These are phyloP conservation scores for Poeciliopsis occidentalis DNA, from an alignment of 2,113 vertebrate species.

Conservation along the genomic window DNA sequence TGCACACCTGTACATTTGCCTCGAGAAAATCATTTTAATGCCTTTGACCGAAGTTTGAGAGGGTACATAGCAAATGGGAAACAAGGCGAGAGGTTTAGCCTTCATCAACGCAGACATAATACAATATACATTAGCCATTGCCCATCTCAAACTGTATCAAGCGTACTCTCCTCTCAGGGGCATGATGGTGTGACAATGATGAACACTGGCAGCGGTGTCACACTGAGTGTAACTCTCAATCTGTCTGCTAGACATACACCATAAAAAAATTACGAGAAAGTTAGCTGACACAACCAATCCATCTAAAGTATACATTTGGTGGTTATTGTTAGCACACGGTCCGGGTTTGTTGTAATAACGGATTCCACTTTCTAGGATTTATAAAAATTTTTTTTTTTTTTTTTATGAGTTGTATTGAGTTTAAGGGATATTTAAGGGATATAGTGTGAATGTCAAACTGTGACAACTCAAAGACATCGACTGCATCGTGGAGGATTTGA, in stretches of 20 bases:
- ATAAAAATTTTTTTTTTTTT: neutral
- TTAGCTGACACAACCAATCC: constrained; percentile 1
- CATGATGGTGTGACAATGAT: constrained; percentile 23
- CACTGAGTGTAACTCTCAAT: constrained; percentile 23
- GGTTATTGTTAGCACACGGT: neutral
- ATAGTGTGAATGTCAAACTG: no score
- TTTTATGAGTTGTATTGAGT: neutral
- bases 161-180: constrained; percentile 18
- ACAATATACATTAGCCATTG: constrained; percentile 4
- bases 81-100: neutral
- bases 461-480: neutral
- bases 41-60: constrained; percentile 9
- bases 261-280: constrained; percentile 36
- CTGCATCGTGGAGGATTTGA: no score
- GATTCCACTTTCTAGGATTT: no score
- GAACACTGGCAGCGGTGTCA: constrained; percentile 46
- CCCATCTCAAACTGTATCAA: constrained; percentile 26
- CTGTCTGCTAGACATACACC: constrained; percentile 22
- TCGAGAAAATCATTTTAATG: constrained; percentile 5
- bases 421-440: neutral
- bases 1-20: neutral
- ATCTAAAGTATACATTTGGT: neutral
- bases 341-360: neutral
- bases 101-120: constrained; percentile 5
- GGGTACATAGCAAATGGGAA: neutral